Base-by-base conservation (phyloP, 2,113 vertebrate genomes). In the Stigmatopora argus region DNA sequence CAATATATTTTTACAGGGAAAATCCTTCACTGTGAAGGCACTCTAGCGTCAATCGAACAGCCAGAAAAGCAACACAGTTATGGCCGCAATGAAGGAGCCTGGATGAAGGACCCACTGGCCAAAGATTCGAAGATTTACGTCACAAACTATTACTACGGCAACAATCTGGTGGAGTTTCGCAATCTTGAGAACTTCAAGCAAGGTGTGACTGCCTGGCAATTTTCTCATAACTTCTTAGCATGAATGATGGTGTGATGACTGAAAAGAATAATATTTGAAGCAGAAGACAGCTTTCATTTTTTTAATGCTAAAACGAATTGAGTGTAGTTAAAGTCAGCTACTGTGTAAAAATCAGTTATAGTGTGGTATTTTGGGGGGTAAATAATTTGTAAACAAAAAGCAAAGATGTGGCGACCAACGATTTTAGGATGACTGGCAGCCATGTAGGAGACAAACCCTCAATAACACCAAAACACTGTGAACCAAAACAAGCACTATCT, bases 121-220 rank as follows among this genome's bases (percentile, higher is more conserved):
- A 93, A 85, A 77, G 95, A 97, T 7, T 92, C 91, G 73, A 94
- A 93, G 72, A 95, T 99, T 90, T 98, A 97, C 0, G 89, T 99
- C 78, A 98, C 97, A 66, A 99, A 98, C 87, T 98, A 98, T 82
- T 98, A 99, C 84, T 98, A 99, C 0, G 97, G 97, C 31, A 99
- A 97, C 90, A 97, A 91, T 78, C 89, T 98, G 61, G 93, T 98
- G 74, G 97, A 99, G 86, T 99, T 99, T 80, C 91, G 97, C 64
- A 98, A 94, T 85, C 90, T 99, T 64, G 96, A 98, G 11, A 98
- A 91, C 85, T 99, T 99, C 83, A 96, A 94, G 82, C 96, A 98
- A 93, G 97, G 96, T 99, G 61, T 23, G 74, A 3, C n/a, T 61
- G 47, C 10, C 11, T 53, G 0, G 10, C 15, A 61, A 23, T 62